Percentiles rank a stretch among this genome's conserved stretches.
phyloP scores from a whole-genome alignment of 2,888 invertebrate species.

The Pollenia labialis region DNA sequence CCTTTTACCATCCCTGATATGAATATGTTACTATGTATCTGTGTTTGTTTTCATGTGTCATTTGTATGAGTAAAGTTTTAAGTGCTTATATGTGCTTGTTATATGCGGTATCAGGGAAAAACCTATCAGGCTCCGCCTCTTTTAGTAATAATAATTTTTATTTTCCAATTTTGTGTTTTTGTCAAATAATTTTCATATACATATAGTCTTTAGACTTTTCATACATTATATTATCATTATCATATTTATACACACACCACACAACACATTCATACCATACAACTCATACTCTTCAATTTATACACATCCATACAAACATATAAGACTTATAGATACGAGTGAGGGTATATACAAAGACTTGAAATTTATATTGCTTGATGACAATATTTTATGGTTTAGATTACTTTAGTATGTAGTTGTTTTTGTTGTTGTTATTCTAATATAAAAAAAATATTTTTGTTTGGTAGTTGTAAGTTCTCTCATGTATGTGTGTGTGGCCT shows the following conservation, averaged over 20 bases:
- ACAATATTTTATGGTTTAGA: constrained; percentile 26
- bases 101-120: constrained; percentile 64
- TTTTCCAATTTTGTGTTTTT: constrained; percentile 72
- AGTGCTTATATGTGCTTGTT: constrained; percentile 48
- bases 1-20: constrained; percentile 8
- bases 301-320: constrained; percentile 4
- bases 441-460: not conserved
- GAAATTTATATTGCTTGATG: constrained; percentile 2
- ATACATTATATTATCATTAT: constrained; percentile 57
- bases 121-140: constrained; percentile 75
- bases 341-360: constrained; percentile 8
- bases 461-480: not conserved
- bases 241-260: constrained; percentile 31
- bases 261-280: not conserved
- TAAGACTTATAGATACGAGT: not conserved
- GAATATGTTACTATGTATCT: constrained; percentile 50
- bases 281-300: not conserved
- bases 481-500: not conserved
- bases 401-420: constrained; percentile 7
- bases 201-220: constrained; percentile 33
- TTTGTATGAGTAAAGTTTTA: constrained; percentile 37
- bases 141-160: constrained; percentile 74
- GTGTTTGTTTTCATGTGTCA: constrained; percentile 13
- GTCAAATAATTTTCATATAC: constrained; percentile 57
- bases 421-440: constrained; percentile 6